These are phyloP conservation scores for Conops quadrifasciatus DNA, from an alignment of 2,888 invertebrate genomes.

Conservation along the genomic window DNA sequence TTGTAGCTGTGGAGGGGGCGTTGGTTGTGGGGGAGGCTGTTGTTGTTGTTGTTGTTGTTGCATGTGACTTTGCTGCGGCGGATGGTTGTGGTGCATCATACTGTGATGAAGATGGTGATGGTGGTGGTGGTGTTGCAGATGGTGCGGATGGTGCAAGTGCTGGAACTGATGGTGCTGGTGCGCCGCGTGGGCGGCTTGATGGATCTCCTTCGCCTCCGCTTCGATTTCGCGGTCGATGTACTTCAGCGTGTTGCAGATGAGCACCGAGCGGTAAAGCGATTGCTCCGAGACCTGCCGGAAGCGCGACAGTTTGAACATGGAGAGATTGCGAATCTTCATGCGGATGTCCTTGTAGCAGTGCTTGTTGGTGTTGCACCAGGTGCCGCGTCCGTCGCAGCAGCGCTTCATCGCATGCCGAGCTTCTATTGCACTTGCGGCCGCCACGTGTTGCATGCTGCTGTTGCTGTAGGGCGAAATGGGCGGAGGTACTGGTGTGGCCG, in stretches of 20 bases:
- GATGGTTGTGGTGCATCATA: constrained; percentile 39
- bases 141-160: constrained; percentile 54
- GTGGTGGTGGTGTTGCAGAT: constrained; percentile 52
- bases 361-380: constrained; percentile 78
- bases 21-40: constrained; percentile 47
- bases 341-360: constrained; percentile 87
- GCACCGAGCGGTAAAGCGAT: constrained; percentile 86
- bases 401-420: constrained; percentile 65
- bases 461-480: constrained; percentile 41
- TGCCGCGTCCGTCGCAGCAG: constrained; percentile 76
- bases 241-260: constrained; percentile 91
- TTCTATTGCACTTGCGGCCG: constrained; percentile 54
- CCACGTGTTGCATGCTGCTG: constrained; percentile 37
- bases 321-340: constrained; percentile 88
- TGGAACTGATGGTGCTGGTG: constrained; percentile 55
- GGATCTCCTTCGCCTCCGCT: constrained; percentile 68
- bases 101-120: constrained; percentile 47
- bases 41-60: constrained; percentile 46
- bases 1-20: constrained; percentile 46
- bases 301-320: constrained; percentile 89
- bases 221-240: constrained; percentile 91
- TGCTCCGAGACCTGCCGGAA: constrained; percentile 90
- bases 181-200: constrained; percentile 63
- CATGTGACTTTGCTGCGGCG: constrained; percentile 40
- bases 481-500: constrained; percentile 38